phyloP scores from a whole-genome alignment of 2,888 invertebrate genomes.

The Carpatolechia fugitivella region DNA sequence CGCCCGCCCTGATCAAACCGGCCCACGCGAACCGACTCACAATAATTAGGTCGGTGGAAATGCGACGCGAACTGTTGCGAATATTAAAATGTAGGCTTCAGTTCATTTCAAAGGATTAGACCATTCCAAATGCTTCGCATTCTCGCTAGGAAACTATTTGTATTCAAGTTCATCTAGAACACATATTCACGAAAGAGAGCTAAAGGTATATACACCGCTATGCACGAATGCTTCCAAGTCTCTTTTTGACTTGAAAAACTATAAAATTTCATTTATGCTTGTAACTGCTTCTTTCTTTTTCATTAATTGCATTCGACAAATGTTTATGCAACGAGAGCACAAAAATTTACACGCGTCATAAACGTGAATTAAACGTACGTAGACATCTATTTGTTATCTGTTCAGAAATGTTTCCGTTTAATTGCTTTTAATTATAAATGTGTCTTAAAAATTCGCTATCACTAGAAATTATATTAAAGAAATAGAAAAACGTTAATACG shows the following conservation, averaged over 20 bases:
- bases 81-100: neutral
- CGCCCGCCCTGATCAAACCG: neutral
- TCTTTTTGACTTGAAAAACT: neutral
- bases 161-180: too few species aligned
- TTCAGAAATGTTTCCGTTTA: too few species aligned
- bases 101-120: neutral
- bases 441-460: too few species aligned
- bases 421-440: too few species aligned
- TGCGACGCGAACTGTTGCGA: neutral
- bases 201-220: neutral
- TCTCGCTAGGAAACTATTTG: too few species aligned
- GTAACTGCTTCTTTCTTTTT: neutral
- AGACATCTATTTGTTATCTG: neutral
- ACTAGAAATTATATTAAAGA: too few species aligned
- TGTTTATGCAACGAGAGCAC: neutral
- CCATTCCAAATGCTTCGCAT: too few species aligned
- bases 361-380: neutral
- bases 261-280: neutral
- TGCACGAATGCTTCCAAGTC: neutral
- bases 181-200: too few species aligned
- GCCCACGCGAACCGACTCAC: neutral
- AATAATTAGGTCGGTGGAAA: constrained; percentile 4
- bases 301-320: neutral
- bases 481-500: too few species aligned
- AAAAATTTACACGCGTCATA: constrained; percentile 1